Base-by-base conservation (phyloP, 2,888 invertebrate species). In the Schrankia costaestrigalis region DNA sequence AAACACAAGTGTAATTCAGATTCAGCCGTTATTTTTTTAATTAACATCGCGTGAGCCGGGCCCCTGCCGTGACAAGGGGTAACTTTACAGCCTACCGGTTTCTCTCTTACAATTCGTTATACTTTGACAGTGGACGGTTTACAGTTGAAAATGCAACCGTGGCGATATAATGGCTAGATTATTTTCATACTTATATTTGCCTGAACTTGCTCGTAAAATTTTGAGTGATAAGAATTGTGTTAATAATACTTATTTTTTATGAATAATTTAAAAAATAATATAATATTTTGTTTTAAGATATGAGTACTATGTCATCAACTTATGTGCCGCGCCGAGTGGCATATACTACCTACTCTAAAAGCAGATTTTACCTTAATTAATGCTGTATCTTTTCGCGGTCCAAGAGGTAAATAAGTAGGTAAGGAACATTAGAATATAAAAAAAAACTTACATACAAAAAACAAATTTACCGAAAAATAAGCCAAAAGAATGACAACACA, bases 61-160 rank as follows among this genome's bases (percentile, higher is more conserved):
- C 50, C 44, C 35, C 28, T 60, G 13, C 43, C 63, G 60, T 56
- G 63, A 59, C 60, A 49, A 53, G 46, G 62, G 52, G 48, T 58
- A 52, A 52, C 46, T 58, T 58, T 43, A 59, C 56, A 40, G 37
- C 46, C 44, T 38, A 34, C 43, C 30, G 36, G 49, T 25, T 43
- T 41, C 49, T 40, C 44, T 50, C 42, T 28, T 50, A 52, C 49
- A 47, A 55, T 61, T 55, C 56, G 44, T 52, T 61, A 47, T 49
- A 32, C 38, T 58, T 61, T 55, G 62, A 55, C 59, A 47, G 41
- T 36, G 35, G 17, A 18, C 24, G 29, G 32, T 41, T 51, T 36
- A 46, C 47, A 42, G 41, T 41, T 31, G 17, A 55, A 49, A 57
- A 51, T 56, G 56, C 59, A 56, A 42, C 42, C 31, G 19, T 15